phyloP scores from a whole-genome alignment of 2,888 invertebrate genomes.

The Anoplius nigerrimus region DNA sequence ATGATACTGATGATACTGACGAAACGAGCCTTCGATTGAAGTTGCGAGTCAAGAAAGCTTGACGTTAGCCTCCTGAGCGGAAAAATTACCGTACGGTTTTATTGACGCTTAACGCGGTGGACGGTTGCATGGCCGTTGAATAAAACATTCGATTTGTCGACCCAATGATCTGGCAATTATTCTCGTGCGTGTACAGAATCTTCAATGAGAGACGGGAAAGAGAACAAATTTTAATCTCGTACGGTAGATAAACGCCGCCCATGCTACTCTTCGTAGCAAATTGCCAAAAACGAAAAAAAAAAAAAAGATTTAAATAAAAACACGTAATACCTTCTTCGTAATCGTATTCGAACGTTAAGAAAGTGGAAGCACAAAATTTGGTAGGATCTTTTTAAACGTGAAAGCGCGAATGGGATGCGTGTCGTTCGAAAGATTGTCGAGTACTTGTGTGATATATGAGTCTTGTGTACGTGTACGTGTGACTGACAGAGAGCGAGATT shows the following conservation, averaged over 20 bases:
- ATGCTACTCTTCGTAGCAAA: slow-evolving; percentile 48
- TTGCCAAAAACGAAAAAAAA: slow-evolving; percentile 50
- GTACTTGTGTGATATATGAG: slow-evolving; percentile 11
- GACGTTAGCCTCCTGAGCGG: not conserved
- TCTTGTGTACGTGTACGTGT: not conserved
- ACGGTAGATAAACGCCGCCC: slow-evolving; percentile 50
- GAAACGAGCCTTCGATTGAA: slow-evolving; percentile 19
- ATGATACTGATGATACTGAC: not conserved
- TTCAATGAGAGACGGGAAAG: slow-evolving; percentile 20
- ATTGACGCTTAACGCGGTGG: too few species aligned
- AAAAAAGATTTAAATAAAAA: too few species aligned
- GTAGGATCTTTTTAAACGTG: slow-evolving; percentile 31
- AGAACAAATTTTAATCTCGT: slow-evolving; percentile 31
- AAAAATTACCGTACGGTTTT: slow-evolving; percentile 1
- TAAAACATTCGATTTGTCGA: slow-evolving; percentile 20
- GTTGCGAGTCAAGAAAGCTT: slow-evolving; percentile 8
- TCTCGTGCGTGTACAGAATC: slow-evolving; percentile 37
- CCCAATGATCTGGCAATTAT: slow-evolving; percentile 23
- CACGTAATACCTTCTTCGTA: slow-evolving; percentile 33
- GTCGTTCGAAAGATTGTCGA: not conserved
- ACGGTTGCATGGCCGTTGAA: slow-evolving; percentile 1
- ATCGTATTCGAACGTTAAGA: slow-evolving; percentile 23
- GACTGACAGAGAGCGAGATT: slow-evolving; percentile 12
- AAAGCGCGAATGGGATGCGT: slow-evolving; percentile 6
- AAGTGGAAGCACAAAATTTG: slow-evolving; percentile 41